Percentiles rank a stretch among this genome's conserved stretches.
Evolutionary conservation across 2,888 invertebrate genomes (phyloP).

Genomic region (Acanthosepion pharaonis): DNA sequence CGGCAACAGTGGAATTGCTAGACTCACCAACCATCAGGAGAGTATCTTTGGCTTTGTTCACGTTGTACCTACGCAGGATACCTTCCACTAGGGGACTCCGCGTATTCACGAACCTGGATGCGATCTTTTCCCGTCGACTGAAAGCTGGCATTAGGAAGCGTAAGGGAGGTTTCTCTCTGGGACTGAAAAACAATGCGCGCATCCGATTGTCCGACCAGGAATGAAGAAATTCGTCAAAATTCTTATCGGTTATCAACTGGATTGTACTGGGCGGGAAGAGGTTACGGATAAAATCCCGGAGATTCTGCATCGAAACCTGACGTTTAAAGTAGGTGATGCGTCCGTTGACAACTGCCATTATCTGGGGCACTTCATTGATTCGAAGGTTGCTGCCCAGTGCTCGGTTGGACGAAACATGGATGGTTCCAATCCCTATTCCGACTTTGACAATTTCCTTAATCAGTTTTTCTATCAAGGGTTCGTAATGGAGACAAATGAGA

Average conservation of each 20-base stretch:
- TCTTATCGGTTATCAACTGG: slow-evolving; percentile 80
- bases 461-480: slow-evolving; percentile 85
- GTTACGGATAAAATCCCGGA: slow-evolving; percentile 85
- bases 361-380: slow-evolving; percentile 86
- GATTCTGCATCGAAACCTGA: slow-evolving; percentile 83
- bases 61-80: slow-evolving; percentile 80
- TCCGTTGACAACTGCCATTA: slow-evolving; percentile 88
- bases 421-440: slow-evolving; percentile 80
- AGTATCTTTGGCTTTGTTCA: slow-evolving; percentile 78
- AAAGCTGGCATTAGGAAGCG: slow-evolving; percentile 91
- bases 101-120: slow-evolving; percentile 81
- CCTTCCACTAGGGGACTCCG: slow-evolving; percentile 68
- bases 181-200: slow-evolving; percentile 86
- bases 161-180: slow-evolving; percentile 83
- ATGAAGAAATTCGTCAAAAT: slow-evolving; percentile 84
- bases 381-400: slow-evolving; percentile 85
- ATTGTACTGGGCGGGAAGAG: slow-evolving; percentile 83
- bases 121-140: slow-evolving; percentile 87
- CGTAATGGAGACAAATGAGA: slow-evolving; percentile 91
- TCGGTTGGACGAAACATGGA: slow-evolving; percentile 89
- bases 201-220: slow-evolving; percentile 95
- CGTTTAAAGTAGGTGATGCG: slow-evolving; percentile 87
- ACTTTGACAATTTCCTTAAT: slow-evolving; percentile 88
- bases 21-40: slow-evolving; percentile 91
- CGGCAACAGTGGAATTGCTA: slow-evolving; percentile 78